phyloP scores from a whole-genome alignment of 2,888 invertebrate genomes.

The Drosophila fungiperda region DNA sequence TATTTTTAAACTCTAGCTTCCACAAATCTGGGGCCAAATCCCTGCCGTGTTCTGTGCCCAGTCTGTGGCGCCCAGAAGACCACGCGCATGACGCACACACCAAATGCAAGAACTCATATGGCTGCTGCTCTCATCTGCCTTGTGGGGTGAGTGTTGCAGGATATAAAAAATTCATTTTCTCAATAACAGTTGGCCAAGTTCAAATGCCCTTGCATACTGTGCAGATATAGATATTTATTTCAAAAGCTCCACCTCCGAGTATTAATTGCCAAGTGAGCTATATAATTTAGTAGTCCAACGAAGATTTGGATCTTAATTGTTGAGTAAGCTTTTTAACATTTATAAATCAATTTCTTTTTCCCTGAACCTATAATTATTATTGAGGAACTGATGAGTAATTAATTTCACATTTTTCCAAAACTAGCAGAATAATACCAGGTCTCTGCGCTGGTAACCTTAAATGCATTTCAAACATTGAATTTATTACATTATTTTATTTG shows the following conservation, averaged over 20 bases:
- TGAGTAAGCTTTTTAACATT: neutral
- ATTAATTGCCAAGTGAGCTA: neutral
- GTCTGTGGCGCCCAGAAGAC: constrained; percentile 80
- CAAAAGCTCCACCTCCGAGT: neutral
- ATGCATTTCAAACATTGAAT: neutral
- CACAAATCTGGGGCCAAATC: constrained; percentile 79
- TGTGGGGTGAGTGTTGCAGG: constrained; percentile 72
- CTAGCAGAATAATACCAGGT: neutral
- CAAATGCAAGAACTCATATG: constrained; percentile 82
- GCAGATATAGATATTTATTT: neutral
- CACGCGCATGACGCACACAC: constrained; percentile 81
- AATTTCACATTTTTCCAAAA: neutral
- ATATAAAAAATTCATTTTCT: no score
- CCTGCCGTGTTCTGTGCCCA: constrained; percentile 80
- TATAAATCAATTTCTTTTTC: neutral
- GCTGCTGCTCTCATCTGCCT: constrained; percentile 81
- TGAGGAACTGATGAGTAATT: neutral
- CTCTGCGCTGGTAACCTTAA: neutral
- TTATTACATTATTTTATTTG: neutral
- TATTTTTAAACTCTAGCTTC: constrained; percentile 37
- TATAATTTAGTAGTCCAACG: neutral
- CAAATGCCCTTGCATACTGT: neutral
- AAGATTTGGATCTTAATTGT: neutral
- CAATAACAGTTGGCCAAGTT: neutral
- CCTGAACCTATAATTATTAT: neutral